phyloP scores from a whole-genome alignment of 2,113 vertebrate genomes.

The Gila orcuttii region DNA sequence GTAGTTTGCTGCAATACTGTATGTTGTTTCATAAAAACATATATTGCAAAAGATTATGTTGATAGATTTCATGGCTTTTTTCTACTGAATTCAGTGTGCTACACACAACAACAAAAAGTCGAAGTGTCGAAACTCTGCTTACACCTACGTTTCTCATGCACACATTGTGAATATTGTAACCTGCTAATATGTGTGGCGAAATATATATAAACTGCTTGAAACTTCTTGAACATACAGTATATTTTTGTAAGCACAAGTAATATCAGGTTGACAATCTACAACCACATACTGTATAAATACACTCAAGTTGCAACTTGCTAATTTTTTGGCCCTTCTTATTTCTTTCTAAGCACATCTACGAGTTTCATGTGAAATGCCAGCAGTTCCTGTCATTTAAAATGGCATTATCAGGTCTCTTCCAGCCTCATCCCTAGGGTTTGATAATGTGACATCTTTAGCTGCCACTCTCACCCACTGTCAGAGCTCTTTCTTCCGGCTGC shows the following conservation, averaged over 20 bases:
- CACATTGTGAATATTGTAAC: neutral
- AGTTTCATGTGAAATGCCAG: neutral
- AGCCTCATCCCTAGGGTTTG: constrained; percentile 31
- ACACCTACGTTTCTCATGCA: neutral
- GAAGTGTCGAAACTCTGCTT: neutral
- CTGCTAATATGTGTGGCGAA: neutral
- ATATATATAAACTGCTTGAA: neutral
- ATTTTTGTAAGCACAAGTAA: neutral
- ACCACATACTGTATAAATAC: neutral
- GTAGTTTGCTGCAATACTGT: neutral
- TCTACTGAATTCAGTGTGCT: neutral
- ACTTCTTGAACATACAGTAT: neutral
- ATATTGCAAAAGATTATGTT: neutral
- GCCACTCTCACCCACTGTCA: constrained; percentile 2
- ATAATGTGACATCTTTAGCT: constrained; percentile 37
- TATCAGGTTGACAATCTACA: neutral
- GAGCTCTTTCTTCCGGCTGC: constrained; percentile 9
- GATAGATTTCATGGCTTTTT: neutral
- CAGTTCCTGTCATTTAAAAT: neutral
- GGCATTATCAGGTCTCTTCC: constrained; percentile 45
- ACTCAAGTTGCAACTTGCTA: neutral
- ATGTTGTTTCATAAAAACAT: neutral
- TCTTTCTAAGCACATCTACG: neutral
- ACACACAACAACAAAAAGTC: neutral
- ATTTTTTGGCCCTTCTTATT: neutral